Percentiles rank a stretch among this genome's conserved stretches.
These are phyloP conservation scores for Rotaria macrura DNA, from an alignment of 2,888 invertebrate species.

Conservation along the genomic window DNA sequence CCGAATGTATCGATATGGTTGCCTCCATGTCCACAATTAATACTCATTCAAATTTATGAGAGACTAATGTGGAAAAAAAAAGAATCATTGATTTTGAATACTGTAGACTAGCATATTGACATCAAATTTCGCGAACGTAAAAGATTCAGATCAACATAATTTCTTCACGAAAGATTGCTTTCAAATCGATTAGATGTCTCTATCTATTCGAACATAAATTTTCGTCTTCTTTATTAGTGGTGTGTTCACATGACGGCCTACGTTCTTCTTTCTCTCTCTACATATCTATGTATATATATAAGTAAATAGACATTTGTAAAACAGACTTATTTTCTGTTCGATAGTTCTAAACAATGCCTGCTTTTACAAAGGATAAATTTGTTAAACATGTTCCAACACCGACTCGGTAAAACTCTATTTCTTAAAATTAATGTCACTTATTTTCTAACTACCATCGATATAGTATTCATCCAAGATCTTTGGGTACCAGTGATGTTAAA, in stretches of 20 bases:
- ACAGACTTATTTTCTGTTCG: neutral
- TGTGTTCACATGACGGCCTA: neutral
- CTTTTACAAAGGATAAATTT: neutral
- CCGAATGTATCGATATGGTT: too few species aligned
- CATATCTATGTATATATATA: neutral
- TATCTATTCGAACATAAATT: neutral
- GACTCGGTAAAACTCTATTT: neutral
- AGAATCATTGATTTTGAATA: too few species aligned
- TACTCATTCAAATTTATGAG: too few species aligned
- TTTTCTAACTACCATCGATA: too few species aligned
- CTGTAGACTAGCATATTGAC: too few species aligned
- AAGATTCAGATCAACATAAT: too few species aligned
- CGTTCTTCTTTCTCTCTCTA: neutral
- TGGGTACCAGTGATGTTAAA: neutral
- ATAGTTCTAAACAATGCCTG: neutral
- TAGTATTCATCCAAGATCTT: neutral
- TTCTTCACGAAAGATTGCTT: too few species aligned
- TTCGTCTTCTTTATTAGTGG: neutral
- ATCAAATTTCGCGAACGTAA: too few species aligned
- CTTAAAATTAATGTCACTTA: neutral
- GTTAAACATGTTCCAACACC: neutral
- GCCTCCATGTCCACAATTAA: too few species aligned
- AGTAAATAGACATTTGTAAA: too few species aligned
- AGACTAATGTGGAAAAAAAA: too few species aligned
- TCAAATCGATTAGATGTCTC: neutral